Evolutionary conservation across 2,888 invertebrate genomes (phyloP).

Genomic region (Dryobota labecula): DNA sequence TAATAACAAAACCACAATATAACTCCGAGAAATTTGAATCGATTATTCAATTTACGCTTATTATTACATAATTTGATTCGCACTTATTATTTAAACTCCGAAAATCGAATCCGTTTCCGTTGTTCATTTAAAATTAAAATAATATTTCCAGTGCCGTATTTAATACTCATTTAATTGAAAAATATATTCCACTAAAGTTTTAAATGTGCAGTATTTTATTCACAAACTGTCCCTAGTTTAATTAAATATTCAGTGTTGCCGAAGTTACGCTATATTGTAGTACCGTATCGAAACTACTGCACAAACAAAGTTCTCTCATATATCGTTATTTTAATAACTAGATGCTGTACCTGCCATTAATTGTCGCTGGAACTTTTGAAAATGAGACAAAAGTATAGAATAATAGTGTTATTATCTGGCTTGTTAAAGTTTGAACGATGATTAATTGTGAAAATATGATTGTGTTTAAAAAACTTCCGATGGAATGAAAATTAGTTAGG

Average conservation of each 20-base stretch:
- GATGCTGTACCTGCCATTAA: conserved; percentile 37
- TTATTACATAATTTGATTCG: conserved; percentile 22
- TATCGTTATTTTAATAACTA: conserved; percentile 55
- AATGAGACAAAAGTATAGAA: conserved; percentile 22
- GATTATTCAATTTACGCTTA: background rate
- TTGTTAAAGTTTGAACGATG: background rate
- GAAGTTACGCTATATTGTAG: conserved; percentile 41
- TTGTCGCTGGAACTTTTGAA: conserved; percentile 40
- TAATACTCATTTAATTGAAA: conserved; percentile 18
- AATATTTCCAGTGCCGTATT: conserved; percentile 2
- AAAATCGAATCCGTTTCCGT: background rate
- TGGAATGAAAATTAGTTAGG: background rate
- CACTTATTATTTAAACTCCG: conserved; percentile 12
- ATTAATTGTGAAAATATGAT: background rate
- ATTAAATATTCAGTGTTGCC: conserved; percentile 56
- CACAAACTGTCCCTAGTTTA: conserved; percentile 48
- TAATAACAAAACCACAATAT: background rate
- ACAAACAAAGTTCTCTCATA: conserved; percentile 50
- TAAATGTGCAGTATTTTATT: conserved; percentile 43
- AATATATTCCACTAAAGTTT: conserved; percentile 35
- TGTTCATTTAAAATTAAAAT: conserved; percentile 29
- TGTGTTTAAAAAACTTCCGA: background rate
- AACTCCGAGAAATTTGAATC: background rate
- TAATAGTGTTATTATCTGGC: background rate
- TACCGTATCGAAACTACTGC: conserved; percentile 43